These are phyloP conservation scores for Montipora sp. DNA, from an alignment of 64 coral and sea anemone species.

Conservation along the genomic window DNA sequence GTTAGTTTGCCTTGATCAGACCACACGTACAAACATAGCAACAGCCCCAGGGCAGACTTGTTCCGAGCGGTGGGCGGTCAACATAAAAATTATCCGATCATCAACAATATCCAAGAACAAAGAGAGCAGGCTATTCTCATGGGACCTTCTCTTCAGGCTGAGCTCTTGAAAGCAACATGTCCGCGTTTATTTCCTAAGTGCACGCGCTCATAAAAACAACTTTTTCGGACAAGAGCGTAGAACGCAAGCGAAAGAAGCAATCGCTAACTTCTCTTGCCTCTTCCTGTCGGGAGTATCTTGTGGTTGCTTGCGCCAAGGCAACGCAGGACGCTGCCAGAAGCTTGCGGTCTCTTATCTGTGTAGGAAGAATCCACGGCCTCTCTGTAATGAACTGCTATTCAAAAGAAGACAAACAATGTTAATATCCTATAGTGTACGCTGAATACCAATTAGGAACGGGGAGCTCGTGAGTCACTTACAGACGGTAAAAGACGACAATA, in stretches of 20 bases:
- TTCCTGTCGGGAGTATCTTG: constrained; percentile 6
- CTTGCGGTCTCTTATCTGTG: constrained; percentile 71
- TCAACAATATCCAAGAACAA: constrained; percentile 93
- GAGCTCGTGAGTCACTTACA: background rate
- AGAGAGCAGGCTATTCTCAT: constrained; percentile 69
- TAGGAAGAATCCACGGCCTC: constrained; percentile 73
- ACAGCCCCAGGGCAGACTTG: constrained; percentile 80
- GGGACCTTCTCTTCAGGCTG: constrained; percentile 63
- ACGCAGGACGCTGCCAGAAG: constrained; percentile 9
- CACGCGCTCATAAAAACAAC: background rate
- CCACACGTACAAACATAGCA: constrained; percentile 82
- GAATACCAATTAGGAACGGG: background rate
- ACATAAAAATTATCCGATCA: constrained; percentile 98
- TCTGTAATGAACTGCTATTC: constrained; percentile 79
- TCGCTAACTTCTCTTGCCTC: background rate
- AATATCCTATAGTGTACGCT: constrained; percentile 11
- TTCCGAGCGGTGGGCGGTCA: constrained; percentile 90
- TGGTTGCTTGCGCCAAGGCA: constrained; percentile 23
- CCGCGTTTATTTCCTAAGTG: constrained; percentile 9
- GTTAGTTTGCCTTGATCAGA: constrained; percentile 39
- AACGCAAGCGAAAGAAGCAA: background rate
- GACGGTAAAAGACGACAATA: background rate
- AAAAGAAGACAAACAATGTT: constrained; percentile 76
- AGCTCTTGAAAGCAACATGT: constrained; percentile 48
- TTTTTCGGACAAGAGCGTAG: background rate